Percentiles rank a stretch among this genome's conserved stretches.
Conservation (phyloP, 2,888 invertebrate genomes). For the Dorcus hopei region DNA sequence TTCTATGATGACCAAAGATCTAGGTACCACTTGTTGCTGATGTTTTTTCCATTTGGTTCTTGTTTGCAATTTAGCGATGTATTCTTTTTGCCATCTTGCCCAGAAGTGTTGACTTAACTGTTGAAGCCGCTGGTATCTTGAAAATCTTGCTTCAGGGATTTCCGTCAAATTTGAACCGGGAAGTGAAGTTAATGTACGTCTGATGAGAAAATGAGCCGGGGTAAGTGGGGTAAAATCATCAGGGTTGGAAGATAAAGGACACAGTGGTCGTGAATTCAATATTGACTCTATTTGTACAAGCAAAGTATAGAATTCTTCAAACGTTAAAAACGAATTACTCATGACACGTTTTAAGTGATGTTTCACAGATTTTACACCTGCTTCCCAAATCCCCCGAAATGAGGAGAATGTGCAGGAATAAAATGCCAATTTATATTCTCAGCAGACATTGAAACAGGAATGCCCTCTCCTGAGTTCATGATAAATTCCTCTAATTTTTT, state of each 20-base stretch:
- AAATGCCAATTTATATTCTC: too few relatives aligned
- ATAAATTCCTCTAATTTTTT: too few relatives aligned
- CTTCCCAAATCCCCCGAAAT: too few relatives aligned
- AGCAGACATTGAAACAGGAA: too few relatives aligned
- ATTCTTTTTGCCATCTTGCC: conserved; percentile 30
- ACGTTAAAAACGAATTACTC: too few relatives aligned
- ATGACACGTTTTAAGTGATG: too few relatives aligned
- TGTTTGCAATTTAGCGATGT: conserved; percentile 27
- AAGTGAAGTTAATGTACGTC: background rate
- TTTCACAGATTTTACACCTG: too few relatives aligned
- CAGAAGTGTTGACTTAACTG: conserved; percentile 23
- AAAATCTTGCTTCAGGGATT: conserved; percentile 11
- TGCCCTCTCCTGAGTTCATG: too few relatives aligned
- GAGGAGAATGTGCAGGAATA: too few relatives aligned
- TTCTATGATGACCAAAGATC: background rate
- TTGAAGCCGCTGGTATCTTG: conserved; percentile 27
- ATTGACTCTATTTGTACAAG: background rate
- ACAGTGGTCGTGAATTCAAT: background rate
- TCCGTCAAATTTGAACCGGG: background rate
- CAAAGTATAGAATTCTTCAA: too few relatives aligned
- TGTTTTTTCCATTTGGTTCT: conserved; percentile 24
- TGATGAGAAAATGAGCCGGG: background rate
- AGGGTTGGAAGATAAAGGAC: background rate
- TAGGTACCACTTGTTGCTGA: background rate
- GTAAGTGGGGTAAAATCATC: background rate